phyloP scores from a whole-genome alignment of 2,797 vertebrate genomes.

The Anisognathus igniventris region DNA sequence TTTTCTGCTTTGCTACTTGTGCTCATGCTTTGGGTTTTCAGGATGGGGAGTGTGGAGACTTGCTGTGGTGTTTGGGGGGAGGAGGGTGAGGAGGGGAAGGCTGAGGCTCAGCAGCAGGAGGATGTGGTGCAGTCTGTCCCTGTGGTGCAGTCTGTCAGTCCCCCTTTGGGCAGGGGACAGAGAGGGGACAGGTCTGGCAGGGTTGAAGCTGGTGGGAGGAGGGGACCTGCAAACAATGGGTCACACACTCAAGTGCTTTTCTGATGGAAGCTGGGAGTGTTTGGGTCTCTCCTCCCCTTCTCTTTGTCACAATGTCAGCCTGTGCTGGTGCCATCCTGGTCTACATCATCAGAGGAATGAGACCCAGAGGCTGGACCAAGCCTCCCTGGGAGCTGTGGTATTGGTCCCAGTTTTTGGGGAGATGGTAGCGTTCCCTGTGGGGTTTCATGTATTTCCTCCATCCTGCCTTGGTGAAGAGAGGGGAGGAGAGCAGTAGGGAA shows the following conservation, averaged over 20 bases:
- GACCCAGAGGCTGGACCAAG: neutral
- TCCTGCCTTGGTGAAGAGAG: neutral
- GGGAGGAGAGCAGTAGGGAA: neutral
- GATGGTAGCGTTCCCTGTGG: accelerated
- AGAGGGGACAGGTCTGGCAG: neutral
- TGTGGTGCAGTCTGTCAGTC: too few species aligned
- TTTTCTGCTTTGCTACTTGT: neutral
- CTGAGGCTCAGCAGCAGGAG: neutral
- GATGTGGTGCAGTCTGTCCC: neutral
- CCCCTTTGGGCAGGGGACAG: accelerated
- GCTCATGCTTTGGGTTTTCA: neutral
- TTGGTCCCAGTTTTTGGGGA: neutral
- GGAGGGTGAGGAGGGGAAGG: neutral
- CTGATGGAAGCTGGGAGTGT: neutral
- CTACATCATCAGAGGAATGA: neutral
- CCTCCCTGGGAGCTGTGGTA: neutral
- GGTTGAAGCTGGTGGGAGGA: neutral
- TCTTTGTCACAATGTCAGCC: neutral
- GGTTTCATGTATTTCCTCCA: neutral
- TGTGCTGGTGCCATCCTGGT: neutral
- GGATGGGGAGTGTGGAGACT: neutral
- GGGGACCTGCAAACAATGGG: neutral
- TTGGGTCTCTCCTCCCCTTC: neutral
- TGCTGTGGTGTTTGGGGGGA: neutral
- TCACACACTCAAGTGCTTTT: neutral